These are phyloP conservation scores for Gavialis gangeticus DNA, from an alignment of 2,113 vertebrate species.

Conservation along the genomic window DNA sequence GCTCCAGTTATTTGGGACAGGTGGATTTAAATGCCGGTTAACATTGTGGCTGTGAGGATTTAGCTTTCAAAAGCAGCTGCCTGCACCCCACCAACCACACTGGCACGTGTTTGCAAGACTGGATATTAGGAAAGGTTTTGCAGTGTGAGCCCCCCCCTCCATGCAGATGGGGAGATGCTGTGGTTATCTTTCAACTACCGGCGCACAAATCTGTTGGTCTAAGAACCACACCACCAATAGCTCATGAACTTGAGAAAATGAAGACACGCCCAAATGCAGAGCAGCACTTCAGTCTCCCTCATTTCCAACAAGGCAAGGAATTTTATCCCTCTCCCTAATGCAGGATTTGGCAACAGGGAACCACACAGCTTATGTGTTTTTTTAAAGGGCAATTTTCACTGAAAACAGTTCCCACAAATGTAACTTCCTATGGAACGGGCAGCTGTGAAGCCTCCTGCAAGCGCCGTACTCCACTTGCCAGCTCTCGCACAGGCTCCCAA, in stretches of 20 bases:
- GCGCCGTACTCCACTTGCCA: neutral
- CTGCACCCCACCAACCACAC: no score
- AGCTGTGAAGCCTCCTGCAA: neutral
- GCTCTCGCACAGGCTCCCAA: neutral
- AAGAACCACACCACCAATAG: accelerated
- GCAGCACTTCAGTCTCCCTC: accelerated
- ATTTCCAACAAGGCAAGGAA: no score
- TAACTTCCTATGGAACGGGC: neutral
- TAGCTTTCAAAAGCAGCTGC: neutral
- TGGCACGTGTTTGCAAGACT: no score
- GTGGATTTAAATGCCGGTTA: neutral
- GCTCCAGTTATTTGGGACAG: neutral
- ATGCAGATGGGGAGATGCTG: accelerated
- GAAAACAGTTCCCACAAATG: neutral
- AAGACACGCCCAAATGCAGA: accelerated
- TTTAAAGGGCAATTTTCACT: neutral
- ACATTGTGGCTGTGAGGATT: neutral
- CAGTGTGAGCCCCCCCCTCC: accelerated
- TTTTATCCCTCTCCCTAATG: neutral
- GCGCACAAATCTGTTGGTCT: accelerated
- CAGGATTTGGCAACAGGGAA: neutral
- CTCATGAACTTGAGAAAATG: accelerated
- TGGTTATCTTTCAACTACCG: neutral
- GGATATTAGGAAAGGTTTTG: neutral
- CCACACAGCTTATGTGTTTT: accelerated